Percentiles rank a stretch among this genome's conserved stretches.
Evolutionary conservation across 2,113 vertebrate species (phyloP).

Genomic region (Gavia stellata): DNA sequence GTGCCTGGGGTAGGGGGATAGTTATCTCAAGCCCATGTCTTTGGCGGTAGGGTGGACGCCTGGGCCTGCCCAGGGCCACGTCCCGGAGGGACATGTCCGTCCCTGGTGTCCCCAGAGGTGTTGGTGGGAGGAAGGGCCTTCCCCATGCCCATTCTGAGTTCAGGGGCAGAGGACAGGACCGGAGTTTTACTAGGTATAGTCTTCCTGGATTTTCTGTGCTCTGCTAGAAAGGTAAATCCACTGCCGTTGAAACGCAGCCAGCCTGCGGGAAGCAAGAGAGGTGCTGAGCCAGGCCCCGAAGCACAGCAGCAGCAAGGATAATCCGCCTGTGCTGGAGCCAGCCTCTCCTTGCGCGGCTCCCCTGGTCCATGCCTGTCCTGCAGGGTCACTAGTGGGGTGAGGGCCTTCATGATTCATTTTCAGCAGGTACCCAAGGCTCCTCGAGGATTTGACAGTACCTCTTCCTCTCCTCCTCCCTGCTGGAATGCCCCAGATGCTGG

Average conservation of each 20-base stretch:
- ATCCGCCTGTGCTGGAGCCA: background rate
- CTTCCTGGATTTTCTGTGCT: background rate
- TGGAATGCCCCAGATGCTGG: background rate
- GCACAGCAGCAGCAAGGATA: background rate
- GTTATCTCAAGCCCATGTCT: fast-evolving
- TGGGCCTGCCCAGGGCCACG: too few relatives aligned
- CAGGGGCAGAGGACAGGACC: background rate
- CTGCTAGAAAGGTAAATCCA: background rate
- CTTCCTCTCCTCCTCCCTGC: background rate
- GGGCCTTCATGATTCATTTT: background rate
- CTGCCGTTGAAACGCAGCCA: fast-evolving
- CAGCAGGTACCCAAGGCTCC: background rate
- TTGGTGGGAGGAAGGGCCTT: background rate
- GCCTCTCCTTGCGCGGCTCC: background rate
- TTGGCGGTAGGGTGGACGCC: background rate
- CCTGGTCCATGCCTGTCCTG: background rate
- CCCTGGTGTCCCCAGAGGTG: background rate
- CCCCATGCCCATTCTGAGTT: fast-evolving
- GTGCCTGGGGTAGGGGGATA: background rate
- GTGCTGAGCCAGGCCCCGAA: background rate
- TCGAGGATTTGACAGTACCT: too few relatives aligned
- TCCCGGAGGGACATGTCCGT: background rate
- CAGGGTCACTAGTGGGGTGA: background rate
- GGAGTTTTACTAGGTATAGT: fast-evolving
- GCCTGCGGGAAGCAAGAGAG: background rate